These are phyloP conservation scores for Octodonta nipae DNA, from an alignment of 2,888 invertebrate species.

Conservation along the genomic window DNA sequence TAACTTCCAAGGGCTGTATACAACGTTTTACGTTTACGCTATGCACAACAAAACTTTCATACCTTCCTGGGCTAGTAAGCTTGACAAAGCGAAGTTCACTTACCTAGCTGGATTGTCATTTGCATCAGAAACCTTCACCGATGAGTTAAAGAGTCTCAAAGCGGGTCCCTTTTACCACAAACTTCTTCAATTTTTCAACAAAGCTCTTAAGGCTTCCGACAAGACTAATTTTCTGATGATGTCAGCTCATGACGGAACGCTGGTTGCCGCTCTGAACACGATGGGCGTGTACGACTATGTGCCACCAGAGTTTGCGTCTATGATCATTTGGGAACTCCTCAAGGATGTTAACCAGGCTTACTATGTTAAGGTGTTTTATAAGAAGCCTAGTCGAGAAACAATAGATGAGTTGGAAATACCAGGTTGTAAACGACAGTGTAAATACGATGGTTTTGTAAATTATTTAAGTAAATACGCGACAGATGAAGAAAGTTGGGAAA, in stretches of 20 bases:
- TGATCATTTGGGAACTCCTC: slow-evolving; percentile 56
- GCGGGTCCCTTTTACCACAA: slow-evolving; percentile 55
- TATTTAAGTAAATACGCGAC: too few relatives aligned
- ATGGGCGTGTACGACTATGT: slow-evolving; percentile 53
- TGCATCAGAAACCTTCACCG: slow-evolving; percentile 40
- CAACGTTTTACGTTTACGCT: slow-evolving; percentile 8
- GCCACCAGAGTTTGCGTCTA: slow-evolving; percentile 54
- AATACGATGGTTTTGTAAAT: too few relatives aligned
- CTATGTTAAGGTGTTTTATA: not conserved
- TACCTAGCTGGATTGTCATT: slow-evolving; percentile 49
- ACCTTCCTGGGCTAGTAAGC: slow-evolving; percentile 7
- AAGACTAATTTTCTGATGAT: slow-evolving; percentile 50
- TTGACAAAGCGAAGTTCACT: slow-evolving; percentile 30
- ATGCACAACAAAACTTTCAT: slow-evolving; percentile 8
- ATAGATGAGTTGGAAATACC: too few relatives aligned
- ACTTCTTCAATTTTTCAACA: slow-evolving; percentile 48
- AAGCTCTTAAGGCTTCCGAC: slow-evolving; percentile 14
- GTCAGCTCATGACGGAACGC: slow-evolving; percentile 69
- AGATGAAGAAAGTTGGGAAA: too few relatives aligned
- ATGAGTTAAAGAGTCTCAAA: slow-evolving; percentile 44
- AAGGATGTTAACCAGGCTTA: not conserved
- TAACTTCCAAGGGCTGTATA: slow-evolving; percentile 4
- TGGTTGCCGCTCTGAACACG: slow-evolving; percentile 58
- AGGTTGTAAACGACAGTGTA: too few relatives aligned
- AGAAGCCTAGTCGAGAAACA: too few relatives aligned